A percentile compares a stretch with the other conserved stretches of the same genome.
phyloP scores from a whole-genome alignment of 2,113 vertebrate species.

The Dissostichus mawsoni region DNA sequence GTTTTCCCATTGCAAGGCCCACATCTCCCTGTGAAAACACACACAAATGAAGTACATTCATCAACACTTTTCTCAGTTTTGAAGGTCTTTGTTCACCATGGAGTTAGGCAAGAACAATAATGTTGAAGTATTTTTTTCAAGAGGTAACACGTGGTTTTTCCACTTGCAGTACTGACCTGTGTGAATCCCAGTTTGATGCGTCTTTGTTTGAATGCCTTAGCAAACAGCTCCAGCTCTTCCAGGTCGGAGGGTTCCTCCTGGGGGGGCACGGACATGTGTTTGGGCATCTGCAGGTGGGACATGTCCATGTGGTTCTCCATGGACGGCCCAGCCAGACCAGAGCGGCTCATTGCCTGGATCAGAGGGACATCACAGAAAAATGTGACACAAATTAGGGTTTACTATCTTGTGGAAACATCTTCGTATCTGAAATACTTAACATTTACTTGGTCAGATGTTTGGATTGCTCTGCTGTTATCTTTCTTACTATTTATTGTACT shows the following conservation, averaged over 20 bases:
- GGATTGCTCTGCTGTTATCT: neutral
- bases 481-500: no score
- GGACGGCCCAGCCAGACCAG: conserved; percentile 88
- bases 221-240: conserved; percentile 97
- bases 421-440: neutral
- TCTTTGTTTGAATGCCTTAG: conserved; percentile 98
- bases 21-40: conserved; percentile 89
- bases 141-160: neutral
- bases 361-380: conserved; percentile 20
- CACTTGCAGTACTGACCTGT: conserved; percentile 83
- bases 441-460: neutral
- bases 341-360: conserved; percentile 88
- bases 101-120: no score
- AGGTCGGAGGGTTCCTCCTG: conserved; percentile 95
- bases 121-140: no score
- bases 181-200: conserved; percentile 99
- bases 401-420: neutral
- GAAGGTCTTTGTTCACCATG: no score
- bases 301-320: conserved; percentile 93
- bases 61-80: no score
- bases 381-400: neutral
- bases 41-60: neutral
- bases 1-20: conserved; percentile 97
- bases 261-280: conserved; percentile 86
- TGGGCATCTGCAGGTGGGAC: conserved; percentile 90